A percentile compares a stretch with the other conserved stretches of the same genome.
Evolutionary conservation across 2,797 vertebrate genomes (phyloP).

Genomic region (Carapus acus): DNA sequence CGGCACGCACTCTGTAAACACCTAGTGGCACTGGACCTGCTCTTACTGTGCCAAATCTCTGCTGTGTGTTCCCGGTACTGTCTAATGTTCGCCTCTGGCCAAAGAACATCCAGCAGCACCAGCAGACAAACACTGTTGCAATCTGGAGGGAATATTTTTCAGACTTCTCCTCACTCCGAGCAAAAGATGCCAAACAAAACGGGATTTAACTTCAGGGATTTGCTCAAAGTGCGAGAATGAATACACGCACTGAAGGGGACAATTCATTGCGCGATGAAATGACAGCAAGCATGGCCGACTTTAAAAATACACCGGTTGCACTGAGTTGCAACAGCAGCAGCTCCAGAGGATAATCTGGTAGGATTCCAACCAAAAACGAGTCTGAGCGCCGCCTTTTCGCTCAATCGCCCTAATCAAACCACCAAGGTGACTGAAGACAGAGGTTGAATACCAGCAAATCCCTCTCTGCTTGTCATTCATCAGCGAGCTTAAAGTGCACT

Average conservation of each 20-base stretch:
- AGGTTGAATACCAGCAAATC: conserved; percentile 37
- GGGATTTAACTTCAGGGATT: too few relatives aligned
- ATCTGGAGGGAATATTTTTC: conserved; percentile 18
- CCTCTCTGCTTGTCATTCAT: conserved; percentile 35
- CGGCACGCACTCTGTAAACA: conserved; percentile 1
- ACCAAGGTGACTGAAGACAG: conserved; percentile 3
- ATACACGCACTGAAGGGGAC: too few relatives aligned
- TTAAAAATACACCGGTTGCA: too few relatives aligned
- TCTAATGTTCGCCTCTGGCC: conserved; percentile 10
- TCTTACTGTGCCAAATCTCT: conserved; percentile 1
- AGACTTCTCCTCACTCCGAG: conserved; percentile 16
- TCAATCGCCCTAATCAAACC: conserved; percentile 11
- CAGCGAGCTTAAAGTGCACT: too few relatives aligned
- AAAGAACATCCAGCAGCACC: conserved; percentile 14
- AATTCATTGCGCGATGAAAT: too few relatives aligned
- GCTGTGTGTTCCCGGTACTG: neutral
- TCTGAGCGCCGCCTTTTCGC: neutral
- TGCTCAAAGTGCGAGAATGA: too few relatives aligned
- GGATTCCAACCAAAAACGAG: too few relatives aligned
- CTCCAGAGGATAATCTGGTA: too few relatives aligned
- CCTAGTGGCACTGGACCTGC: conserved; percentile 7
- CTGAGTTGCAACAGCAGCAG: neutral
- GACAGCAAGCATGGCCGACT: too few relatives aligned
- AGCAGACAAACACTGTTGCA: conserved; percentile 20
- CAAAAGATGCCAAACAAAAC: conserved; percentile 32